Conservation (phyloP, 2,888 invertebrate genomes). For the Phrixothrix hirtus region DNA sequence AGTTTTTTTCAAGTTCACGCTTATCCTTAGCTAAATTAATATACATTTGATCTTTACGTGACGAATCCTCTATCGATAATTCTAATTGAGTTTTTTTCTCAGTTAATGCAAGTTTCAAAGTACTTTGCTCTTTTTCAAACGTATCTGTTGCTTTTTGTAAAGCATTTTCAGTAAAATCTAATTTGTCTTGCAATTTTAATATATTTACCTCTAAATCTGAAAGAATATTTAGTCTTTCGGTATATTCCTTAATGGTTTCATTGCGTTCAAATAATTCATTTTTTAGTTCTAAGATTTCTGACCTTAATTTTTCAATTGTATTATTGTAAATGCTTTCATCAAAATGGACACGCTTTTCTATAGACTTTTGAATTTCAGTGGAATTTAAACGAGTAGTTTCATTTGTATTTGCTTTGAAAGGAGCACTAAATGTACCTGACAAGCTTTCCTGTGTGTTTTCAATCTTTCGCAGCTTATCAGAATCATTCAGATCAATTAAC, state of each 20-base stretch:
- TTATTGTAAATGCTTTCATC: conserved; percentile 63
- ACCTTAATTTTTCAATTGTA: conserved; percentile 55
- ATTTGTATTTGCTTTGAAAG: conserved; percentile 57
- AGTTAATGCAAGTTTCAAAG: conserved; percentile 61
- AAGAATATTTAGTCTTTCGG: conserved; percentile 61
- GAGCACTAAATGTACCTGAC: conserved; percentile 14
- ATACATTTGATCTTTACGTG: conserved; percentile 63
- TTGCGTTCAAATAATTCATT: conserved; percentile 65
- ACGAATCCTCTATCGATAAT: conserved; percentile 61
- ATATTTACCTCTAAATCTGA: conserved; percentile 59
- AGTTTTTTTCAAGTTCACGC: conserved; percentile 59
- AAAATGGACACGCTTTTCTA: conserved; percentile 54
- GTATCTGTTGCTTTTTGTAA: conserved; percentile 56
- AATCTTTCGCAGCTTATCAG: conserved; percentile 58
- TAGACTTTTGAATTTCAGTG: conserved; percentile 44
- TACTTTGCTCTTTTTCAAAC: conserved; percentile 60
- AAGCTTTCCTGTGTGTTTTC: conserved; percentile 37
- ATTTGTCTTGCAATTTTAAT: conserved; percentile 60
- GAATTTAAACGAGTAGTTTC: conserved; percentile 57
- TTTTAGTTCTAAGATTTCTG: conserved; percentile 62
- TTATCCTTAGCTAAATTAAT: conserved; percentile 63
- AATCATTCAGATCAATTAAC: conserved; percentile 72
- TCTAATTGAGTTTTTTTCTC: conserved; percentile 62
- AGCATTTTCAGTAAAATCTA: conserved; percentile 61
- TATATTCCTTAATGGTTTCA: conserved; percentile 61